These are phyloP conservation scores for Gadopsis bispinosus DNA, from an alignment of 2,797 vertebrate genomes.

Conservation along the genomic window DNA sequence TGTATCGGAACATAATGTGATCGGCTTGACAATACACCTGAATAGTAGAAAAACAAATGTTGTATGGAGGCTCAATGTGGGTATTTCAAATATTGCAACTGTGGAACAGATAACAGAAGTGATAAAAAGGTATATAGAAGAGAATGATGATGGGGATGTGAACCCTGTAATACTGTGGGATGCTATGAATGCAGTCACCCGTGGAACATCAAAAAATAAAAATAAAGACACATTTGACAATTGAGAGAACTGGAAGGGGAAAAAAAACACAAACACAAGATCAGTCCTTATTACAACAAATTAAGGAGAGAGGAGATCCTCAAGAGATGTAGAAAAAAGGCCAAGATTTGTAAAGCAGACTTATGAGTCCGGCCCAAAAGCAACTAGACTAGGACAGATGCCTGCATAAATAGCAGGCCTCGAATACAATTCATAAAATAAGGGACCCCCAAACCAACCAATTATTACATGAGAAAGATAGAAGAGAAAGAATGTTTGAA, in stretches of 20 bases:
- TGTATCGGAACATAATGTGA: neutral
- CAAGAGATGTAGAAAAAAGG: neutral
- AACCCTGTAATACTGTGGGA: neutral
- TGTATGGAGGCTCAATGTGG: neutral
- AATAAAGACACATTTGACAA: too few relatives aligned
- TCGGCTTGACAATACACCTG: neutral
- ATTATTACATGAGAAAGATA: neutral
- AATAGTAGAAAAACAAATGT: neutral
- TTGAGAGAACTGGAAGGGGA: neutral
- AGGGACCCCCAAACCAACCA: conserved; percentile 16
- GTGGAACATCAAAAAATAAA: neutral
- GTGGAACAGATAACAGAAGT: conserved; percentile 9
- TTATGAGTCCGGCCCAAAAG: conserved; percentile 25
- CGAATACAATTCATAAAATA: conserved; percentile 20
- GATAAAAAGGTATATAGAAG: conserved; percentile 15
- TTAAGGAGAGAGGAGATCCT: neutral
- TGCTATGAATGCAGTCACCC: conserved; percentile 21
- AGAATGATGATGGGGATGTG: conserved; percentile 8
- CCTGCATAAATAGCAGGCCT: conserved; percentile 9
- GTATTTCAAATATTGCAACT: neutral
- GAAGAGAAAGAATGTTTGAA: conserved; percentile 22
- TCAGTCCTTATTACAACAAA: neutral
- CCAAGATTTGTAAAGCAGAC: neutral
- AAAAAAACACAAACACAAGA: conserved; percentile 18
- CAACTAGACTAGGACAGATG: conserved; percentile 15